Base-by-base conservation (phyloP, 2,113 vertebrate species). In the Gnathonemus echidnorhynchus region DNA sequence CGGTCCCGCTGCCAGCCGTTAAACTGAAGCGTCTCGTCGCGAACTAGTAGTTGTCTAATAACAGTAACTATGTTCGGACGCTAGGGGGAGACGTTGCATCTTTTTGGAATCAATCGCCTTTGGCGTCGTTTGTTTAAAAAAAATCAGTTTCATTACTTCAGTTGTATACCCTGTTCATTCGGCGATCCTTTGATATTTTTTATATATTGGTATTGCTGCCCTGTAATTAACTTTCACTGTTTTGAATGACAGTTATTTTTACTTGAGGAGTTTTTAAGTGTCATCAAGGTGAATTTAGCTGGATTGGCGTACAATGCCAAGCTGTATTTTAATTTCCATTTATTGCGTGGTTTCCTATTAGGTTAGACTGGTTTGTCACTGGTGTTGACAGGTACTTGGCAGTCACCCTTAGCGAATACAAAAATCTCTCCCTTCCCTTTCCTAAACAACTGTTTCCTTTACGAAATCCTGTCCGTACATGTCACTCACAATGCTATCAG, bases 261-360 rank as follows among this genome's bases (percentile, higher is more conserved):
- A 80, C 74, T 80, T 42, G 74, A 80, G 35, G 84, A 86, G 84
- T 49, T 86, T 86, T 86, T 86, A 86, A 86, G 24, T 86, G 83
- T 48, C 45, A 49, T 86, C 17, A 48, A 21, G 21, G 24, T 86
- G 24, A 86, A 50, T 86, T 86, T 86, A 50, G 46, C n/a, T 85
- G 39, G 84, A 50, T 48, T 86, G 84, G 84, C n/a, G 15, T 50
- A 48, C 45, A 50, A 86, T 86, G 21, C 84, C 46, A 86, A 86
- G 45, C 84, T 50, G 24, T 46, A 50, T 50, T 86, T 86, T 80
- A 80, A 80, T 39, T 35, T 42, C 74, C 35, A 42, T 80, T 80
- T 80, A 80, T 80, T 80, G 17, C 74, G 6, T 42, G 31, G 35
- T 42, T 42, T 80, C 74, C 74, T 42, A 80, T 80, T 80, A 80